Conservation (phyloP, 2,113 vertebrate species). For the Cettia cetti region DNA sequence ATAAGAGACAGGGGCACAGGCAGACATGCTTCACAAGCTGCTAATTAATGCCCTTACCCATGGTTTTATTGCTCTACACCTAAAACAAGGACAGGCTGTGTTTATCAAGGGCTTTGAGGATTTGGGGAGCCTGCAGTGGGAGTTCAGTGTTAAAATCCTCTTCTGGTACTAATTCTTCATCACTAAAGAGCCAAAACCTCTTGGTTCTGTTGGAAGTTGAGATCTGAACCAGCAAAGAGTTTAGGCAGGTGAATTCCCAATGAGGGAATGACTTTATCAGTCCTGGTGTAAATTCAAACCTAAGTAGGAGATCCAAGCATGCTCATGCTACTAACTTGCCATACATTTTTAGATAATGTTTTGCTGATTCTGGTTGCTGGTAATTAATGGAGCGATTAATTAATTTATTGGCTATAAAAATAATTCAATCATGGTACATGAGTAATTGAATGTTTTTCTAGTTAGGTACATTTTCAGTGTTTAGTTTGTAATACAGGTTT, state of each 20-base stretch:
- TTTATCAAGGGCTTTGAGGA: not conserved
- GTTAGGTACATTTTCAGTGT: not conserved
- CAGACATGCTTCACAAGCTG: not conserved
- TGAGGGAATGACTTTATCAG: not conserved
- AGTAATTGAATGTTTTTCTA: not conserved
- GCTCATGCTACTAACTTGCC: not conserved
- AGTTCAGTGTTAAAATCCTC: not conserved
- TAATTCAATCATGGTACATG: not conserved
- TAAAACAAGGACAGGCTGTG: not conserved
- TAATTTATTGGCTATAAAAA: not conserved
- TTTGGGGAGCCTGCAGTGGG: not conserved
- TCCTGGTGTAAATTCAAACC: not conserved
- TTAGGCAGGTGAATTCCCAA: not conserved
- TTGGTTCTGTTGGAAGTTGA: not conserved
- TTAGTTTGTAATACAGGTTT: not conserved
- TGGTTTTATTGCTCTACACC: not conserved
- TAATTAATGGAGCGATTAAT: not conserved
- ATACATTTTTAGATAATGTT: not conserved
- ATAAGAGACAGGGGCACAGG: not conserved
- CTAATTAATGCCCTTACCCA: constrained; percentile 12
- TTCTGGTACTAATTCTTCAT: not conserved
- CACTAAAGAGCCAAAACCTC: not conserved
- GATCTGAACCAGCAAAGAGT: not conserved
- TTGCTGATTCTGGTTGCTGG: not conserved
- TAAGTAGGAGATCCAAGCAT: not conserved